Conservation (phyloP, 2,888 invertebrate genomes). For the Strigamia transsilvanica region DNA sequence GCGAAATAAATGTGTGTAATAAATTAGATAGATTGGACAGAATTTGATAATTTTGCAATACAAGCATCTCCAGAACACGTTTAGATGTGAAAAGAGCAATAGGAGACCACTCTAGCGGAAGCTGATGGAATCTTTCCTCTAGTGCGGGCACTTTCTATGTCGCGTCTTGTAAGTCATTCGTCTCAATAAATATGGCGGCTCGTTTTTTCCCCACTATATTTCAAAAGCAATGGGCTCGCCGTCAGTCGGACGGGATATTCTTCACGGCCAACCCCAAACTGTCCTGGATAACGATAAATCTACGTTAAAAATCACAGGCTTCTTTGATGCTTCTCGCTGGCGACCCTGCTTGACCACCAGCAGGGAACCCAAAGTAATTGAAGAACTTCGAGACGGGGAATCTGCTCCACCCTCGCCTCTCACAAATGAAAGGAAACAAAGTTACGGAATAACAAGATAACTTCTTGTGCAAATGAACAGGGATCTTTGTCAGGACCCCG, state of each 20-base stretch:
- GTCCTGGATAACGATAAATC: slow-evolving; percentile 21
- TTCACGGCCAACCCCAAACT: slow-evolving; percentile 30
- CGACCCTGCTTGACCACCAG: slow-evolving; percentile 30
- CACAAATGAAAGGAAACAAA: slow-evolving; percentile 30
- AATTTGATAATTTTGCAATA: slow-evolving; percentile 15
- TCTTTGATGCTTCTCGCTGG: slow-evolving; percentile 30
- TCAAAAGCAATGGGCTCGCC: slow-evolving; percentile 39
- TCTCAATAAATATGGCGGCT: slow-evolving; percentile 52
- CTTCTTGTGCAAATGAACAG: slow-evolving; percentile 30
- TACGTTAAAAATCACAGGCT: slow-evolving; percentile 30
- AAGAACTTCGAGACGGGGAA: slow-evolving; percentile 18
- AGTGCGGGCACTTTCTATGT: slow-evolving; percentile 30
- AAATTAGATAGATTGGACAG: slow-evolving; percentile 22
- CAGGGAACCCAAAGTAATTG: slow-evolving; percentile 21
- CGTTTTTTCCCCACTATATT: slow-evolving; percentile 48
- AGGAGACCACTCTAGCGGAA: slow-evolving; percentile 26
- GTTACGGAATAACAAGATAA: slow-evolving; percentile 30
- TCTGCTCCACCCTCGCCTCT: slow-evolving; percentile 14
- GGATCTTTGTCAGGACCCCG: slow-evolving; percentile 21
- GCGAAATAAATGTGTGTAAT: not conserved
- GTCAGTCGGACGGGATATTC: slow-evolving; percentile 30
- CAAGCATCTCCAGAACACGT: not conserved
- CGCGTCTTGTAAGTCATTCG: slow-evolving; percentile 42
- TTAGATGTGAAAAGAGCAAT: slow-evolving; percentile 11
- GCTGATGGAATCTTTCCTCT: slow-evolving; percentile 23